phyloP scores from a whole-genome alignment of 1,140 invertebrate species.

The Augochlora pura region DNA sequence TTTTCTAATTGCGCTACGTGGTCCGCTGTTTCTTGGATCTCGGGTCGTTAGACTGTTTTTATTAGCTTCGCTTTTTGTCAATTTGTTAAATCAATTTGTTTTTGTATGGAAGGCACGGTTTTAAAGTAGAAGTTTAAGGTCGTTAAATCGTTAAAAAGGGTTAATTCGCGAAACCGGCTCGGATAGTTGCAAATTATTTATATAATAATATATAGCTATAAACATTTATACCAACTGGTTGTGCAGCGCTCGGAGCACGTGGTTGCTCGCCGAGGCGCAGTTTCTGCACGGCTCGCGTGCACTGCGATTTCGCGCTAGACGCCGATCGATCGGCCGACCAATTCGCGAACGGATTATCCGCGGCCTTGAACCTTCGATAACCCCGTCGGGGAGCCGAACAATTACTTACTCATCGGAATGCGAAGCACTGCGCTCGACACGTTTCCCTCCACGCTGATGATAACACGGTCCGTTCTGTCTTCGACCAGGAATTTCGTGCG shows the following conservation, averaged over 20 bases:
- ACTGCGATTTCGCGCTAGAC: neutral
- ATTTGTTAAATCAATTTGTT: neutral
- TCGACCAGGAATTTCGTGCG: constrained; percentile 63
- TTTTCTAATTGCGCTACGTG: too few species aligned
- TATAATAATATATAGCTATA: too few species aligned
- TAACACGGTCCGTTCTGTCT: constrained; percentile 42
- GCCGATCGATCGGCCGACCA: neutral
- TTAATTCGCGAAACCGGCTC: neutral
- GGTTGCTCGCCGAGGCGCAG: neutral
- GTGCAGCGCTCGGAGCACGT: neutral
- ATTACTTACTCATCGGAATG: constrained; percentile 67
- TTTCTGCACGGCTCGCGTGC: neutral
- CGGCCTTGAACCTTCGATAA: neutral
- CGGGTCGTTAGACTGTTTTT: neutral
- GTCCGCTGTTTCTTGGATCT: too few species aligned
- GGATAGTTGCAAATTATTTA: constrained; percentile 25
- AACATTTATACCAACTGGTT: too few species aligned
- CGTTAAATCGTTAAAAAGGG: neutral
- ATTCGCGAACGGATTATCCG: neutral
- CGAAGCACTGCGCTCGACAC: constrained; percentile 62
- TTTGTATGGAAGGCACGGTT: neutral
- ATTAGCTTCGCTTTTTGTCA: neutral
- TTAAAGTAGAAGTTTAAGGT: neutral
- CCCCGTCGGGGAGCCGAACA: too few species aligned
- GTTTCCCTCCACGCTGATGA: constrained; percentile 64